A percentile compares a stretch with the other conserved stretches of the same genome.
phyloP scores from a whole-genome alignment of 2,888 invertebrate genomes.

The Palloptera scutellata region DNA sequence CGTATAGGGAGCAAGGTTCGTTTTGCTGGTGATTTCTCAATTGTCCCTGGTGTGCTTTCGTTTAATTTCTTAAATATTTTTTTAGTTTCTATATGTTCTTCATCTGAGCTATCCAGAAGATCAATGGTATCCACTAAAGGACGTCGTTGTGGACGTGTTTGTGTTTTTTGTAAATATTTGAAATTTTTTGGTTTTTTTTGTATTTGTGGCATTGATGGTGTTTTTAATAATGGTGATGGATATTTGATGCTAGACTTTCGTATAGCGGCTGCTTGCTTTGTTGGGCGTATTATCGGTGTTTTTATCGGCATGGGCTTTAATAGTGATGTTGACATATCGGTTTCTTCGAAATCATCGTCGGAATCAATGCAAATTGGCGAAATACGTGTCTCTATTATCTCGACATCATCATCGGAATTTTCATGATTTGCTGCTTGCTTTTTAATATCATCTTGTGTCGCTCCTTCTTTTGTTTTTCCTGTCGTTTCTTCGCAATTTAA shows the following conservation, averaged over 20 bases:
- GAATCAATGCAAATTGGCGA: slow-evolving; percentile 51
- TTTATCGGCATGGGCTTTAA: too few relatives aligned
- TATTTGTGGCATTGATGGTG: slow-evolving; percentile 20
- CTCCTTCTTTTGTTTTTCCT: background rate
- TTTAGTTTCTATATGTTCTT: slow-evolving; percentile 24
- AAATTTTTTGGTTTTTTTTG: slow-evolving; percentile 32
- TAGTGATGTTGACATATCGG: too few relatives aligned
- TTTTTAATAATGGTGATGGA: slow-evolving; percentile 6
- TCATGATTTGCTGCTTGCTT: slow-evolving; percentile 25
- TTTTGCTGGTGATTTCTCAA: slow-evolving; percentile 31
- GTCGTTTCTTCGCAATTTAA: background rate
- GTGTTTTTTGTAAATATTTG: slow-evolving; percentile 20
- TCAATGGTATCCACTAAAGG: slow-evolving; percentile 39
- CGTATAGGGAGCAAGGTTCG: slow-evolving; percentile 32
- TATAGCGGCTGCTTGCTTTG: background rate
- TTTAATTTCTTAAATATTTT: background rate
- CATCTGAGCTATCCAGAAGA: slow-evolving; percentile 45
- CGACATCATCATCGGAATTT: slow-evolving; percentile 47
- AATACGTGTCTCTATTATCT: slow-evolving; percentile 46
- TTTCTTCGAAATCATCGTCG: slow-evolving; percentile 43
- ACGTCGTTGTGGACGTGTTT: slow-evolving; percentile 17
- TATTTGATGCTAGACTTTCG: background rate
- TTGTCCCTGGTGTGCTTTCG: background rate
- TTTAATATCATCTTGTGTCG: background rate
- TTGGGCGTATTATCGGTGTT: background rate